Evolutionary conservation across 64 coral and sea anemone genomes (phyloP).

Genomic region (Stylophora pistillata): DNA sequence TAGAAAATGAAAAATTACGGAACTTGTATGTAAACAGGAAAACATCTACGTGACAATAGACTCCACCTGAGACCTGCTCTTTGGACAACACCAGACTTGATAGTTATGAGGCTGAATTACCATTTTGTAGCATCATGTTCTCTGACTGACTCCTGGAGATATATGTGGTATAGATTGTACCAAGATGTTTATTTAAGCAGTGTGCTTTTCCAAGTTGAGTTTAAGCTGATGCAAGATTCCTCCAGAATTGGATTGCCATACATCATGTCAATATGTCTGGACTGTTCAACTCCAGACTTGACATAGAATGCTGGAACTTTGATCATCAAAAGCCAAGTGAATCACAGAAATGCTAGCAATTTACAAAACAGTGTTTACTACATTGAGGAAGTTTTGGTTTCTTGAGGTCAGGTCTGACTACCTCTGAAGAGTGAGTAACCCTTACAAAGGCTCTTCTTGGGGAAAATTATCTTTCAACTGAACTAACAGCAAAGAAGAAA

Average conservation of each 20-base stretch:
- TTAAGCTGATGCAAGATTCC: background rate
- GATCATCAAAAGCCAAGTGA: background rate
- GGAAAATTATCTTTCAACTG: too few relatives aligned
- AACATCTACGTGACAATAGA: constrained; percentile 10
- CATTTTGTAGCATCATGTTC: background rate
- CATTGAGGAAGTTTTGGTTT: too few relatives aligned
- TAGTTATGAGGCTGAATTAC: background rate
- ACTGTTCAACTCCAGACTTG: too few relatives aligned
- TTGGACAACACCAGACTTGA: background rate
- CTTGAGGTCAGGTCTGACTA: too few relatives aligned
- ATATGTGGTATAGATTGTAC: background rate
- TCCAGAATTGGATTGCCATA: background rate
- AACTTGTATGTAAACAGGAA: constrained; percentile 39
- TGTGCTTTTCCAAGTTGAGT: background rate
- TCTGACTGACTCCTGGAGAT: background rate
- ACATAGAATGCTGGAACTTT: too few relatives aligned
- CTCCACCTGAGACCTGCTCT: background rate
- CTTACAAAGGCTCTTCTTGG: too few relatives aligned
- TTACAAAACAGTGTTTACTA: too few relatives aligned
- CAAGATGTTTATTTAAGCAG: too few relatives aligned
- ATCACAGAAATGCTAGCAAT: too few relatives aligned
- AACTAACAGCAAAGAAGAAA: too few relatives aligned
- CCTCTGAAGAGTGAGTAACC: too few relatives aligned
- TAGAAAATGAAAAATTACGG: constrained; percentile 91
- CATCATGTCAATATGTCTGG: too few relatives aligned